Base-by-base conservation (phyloP, 2,797 vertebrate species). In the Erethizon dorsatum region DNA sequence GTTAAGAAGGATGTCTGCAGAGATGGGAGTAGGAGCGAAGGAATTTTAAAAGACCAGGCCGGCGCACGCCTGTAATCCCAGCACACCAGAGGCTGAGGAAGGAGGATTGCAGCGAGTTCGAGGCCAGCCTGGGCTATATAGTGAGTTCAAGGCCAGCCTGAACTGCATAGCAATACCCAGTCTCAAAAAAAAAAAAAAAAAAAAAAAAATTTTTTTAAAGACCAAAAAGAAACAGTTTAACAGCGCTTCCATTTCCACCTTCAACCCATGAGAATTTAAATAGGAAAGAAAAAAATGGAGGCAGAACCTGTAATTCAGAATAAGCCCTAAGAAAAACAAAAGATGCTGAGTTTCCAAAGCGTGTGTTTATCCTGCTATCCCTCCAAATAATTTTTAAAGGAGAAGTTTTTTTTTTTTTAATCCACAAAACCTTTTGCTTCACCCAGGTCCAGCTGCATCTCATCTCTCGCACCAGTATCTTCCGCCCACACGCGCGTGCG, bases 261-360 rank as follows among this genome's bases (percentile, higher is more conserved):
- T 93, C 80, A 92, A 33, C 80, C 83, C 91, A 87, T 88, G 79
- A 96, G 47, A 94, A 93, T 85, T 89, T 95, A 94, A 97, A 95
- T n/a, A 28, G 15, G 17, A 89, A 93, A 80, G 47, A 22, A 47
- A 63, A 90, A 90, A 88, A 92, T 80, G 83, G n/a, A 95, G 54
- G 41, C 52, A 96, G 37, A 91, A 88, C 26, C 50, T 84, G 9
- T 65, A 83, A 94, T 50, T 96, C 87, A 78, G 33, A 85, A 89
- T 65, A 88, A 96, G 6, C 33, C 69, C 37, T 52, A 77, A 14
- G n/a, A 91, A 96, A 79, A 95, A 77, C 75, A 92, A 91, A 85
- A 82, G 59, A 87, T 52, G 47, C 67, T 93, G 47, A 67, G 83
- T 91, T 84, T 94, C 33, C 54, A 90, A 88, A 88, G 41, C 28